phyloP scores from a whole-genome alignment of 2,888 invertebrate genomes.

The Parascotia fuliginaria region DNA sequence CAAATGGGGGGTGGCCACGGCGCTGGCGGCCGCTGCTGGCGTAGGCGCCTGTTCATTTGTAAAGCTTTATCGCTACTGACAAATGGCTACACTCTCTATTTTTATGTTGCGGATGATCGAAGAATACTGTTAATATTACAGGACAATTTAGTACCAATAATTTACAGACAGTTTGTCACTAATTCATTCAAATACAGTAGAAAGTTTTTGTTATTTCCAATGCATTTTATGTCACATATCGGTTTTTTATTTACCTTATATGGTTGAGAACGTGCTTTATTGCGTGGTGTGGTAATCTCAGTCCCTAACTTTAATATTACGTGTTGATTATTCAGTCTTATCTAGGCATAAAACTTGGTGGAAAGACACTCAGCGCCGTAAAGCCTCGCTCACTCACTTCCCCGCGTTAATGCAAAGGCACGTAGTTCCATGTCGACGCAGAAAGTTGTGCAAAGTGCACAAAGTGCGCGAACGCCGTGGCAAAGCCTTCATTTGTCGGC shows the following conservation, averaged over 20 bases:
- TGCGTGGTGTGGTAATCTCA: conserved; percentile 34
- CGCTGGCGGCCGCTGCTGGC: conserved; percentile 59
- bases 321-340: conserved; percentile 78
- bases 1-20: conserved; percentile 69
- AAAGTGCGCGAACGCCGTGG: conserved; percentile 80
- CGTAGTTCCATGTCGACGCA: conserved; percentile 81
- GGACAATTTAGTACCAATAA: conserved; percentile 29
- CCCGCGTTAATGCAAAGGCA: conserved; percentile 82
- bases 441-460: conserved; percentile 84
- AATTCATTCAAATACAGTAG: neutral
- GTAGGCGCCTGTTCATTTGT: conserved; percentile 77
- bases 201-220: neutral
- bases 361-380: conserved; percentile 74
- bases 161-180: conserved; percentile 11
- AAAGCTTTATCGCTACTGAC: conserved; percentile 78
- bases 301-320: conserved; percentile 57
- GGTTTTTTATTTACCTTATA: conserved; percentile 9
- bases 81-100: conserved; percentile 75
- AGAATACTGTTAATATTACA: conserved; percentile 47
- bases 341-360: conserved; percentile 76
- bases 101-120: conserved; percentile 71
- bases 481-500: conserved; percentile 86
- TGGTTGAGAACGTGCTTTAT: conserved; percentile 27
- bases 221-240: conserved; percentile 6
- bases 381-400: conserved; percentile 75